A percentile compares a stretch with the other conserved stretches of the same genome.
Evolutionary conservation across 1,140 invertebrate genomes (phyloP).

Genomic region (Hirudo medicinalis): DNA sequence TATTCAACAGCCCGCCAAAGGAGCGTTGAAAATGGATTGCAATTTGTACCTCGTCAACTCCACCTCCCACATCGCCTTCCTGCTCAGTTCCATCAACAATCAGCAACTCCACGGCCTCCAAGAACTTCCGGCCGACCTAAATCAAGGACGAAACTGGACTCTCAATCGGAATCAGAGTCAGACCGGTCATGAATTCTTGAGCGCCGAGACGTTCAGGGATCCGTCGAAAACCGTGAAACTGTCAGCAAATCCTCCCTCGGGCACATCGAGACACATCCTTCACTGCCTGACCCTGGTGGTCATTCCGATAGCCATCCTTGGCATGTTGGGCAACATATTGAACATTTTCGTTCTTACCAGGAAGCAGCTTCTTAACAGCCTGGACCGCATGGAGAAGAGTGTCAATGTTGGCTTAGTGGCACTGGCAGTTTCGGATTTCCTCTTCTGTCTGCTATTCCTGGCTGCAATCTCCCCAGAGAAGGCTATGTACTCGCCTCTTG

Average conservation of each 20-base stretch:
- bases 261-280: not conserved
- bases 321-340: slow-evolving; percentile 32
- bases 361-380: not conserved
- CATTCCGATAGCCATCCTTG: slow-evolving; percentile 32
- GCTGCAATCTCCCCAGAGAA: not conserved
- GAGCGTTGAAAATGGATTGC: too few species aligned
- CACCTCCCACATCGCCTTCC: too few species aligned
- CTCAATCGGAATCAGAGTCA: not conserved
- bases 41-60: too few species aligned
- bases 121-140: not conserved
- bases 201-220: not conserved
- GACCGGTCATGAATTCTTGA: not conserved
- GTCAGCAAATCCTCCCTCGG: not conserved
- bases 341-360: slow-evolving; percentile 28
- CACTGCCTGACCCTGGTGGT: slow-evolving; percentile 30
- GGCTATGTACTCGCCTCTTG: slow-evolving; percentile 8
- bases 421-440: slow-evolving; percentile 8
- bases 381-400: slow-evolving; percentile 19
- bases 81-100: too few species aligned
- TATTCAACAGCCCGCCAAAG: too few species aligned
- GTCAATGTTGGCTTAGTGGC: slow-evolving; percentile 14
- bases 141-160: not conserved
- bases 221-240: not conserved
- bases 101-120: too few species aligned
- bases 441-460: slow-evolving; percentile 22